Evolutionary conservation across 2,797 vertebrate genomes (phyloP).

Genomic region (Australoheros facetus): DNA sequence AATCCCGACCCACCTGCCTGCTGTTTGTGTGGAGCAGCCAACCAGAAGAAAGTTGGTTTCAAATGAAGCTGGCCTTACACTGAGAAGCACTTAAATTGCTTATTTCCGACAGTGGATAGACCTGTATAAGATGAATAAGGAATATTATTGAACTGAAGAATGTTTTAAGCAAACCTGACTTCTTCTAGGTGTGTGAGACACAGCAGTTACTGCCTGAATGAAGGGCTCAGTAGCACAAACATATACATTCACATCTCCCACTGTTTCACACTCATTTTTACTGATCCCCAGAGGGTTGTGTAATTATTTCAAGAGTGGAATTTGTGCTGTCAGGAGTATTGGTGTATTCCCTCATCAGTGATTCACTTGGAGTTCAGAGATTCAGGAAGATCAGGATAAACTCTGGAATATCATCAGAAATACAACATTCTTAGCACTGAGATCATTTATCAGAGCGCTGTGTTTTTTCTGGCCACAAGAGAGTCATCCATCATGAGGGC

Average conservation of each 20-base stretch:
- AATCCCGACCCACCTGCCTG: background rate
- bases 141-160: background rate
- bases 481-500: conserved; percentile 69
- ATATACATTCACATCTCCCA: background rate
- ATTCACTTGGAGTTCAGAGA: conserved; percentile 51
- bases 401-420: conserved; percentile 53
- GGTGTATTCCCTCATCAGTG: conserved; percentile 60
- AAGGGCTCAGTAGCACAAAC: background rate
- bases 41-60: background rate
- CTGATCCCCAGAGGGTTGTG: conserved; percentile 13
- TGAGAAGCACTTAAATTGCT: background rate
- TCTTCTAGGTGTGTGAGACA: background rate
- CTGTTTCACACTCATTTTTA: conserved; percentile 1
- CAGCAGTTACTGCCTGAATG: background rate
- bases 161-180: background rate
- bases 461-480: conserved; percentile 56
- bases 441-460: conserved; percentile 74
- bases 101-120: background rate
- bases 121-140: background rate
- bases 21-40: background rate
- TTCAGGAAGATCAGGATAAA: conserved; percentile 36
- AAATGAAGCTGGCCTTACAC: background rate
- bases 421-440: conserved; percentile 60
- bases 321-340: conserved; percentile 36
- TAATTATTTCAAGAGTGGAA: conserved; percentile 44